Evolutionary conservation across 2,888 invertebrate genomes (phyloP), one percentile per base, ranked within the genome.

Genomic region (Melipona bicolor): DNA sequence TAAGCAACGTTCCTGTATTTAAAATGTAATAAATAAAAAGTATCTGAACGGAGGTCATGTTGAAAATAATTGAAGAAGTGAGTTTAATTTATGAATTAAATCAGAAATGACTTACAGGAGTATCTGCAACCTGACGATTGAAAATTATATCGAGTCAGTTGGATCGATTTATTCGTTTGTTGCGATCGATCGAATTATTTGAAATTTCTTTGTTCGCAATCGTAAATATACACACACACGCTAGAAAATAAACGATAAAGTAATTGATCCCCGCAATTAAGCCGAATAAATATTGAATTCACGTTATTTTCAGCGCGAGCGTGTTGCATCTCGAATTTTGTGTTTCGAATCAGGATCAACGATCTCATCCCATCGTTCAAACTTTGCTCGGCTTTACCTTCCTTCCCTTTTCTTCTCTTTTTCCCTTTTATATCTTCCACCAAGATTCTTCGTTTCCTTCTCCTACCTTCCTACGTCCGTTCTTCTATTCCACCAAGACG

Each of bases 311-410:
- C 49, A 79, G 75, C 59, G 67, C 74, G 56, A 81, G 77, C 69
- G 83, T 84, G 83, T 89, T 81, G 81, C 71, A 83, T 83, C 81
- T 65, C 70, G 70, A 75, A 77, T 81, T 85, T 81, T 78, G 9
- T 83, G 77, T 76, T 73, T 36, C 71, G 77, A 59, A 70, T 68
- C 84, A 79, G 72, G 68, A 81, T 73, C 78, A 81, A 87, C 82
- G 79, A 84, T 75, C 84, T 86, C 80, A 71, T 80, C 86, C 84
- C 80, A 82, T 65, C 78, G 86, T 75, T 81, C 79, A 81, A 88
- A 86, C 81, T 85, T 83, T 82, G 75, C 81, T 82, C 84, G 69
- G 74, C 84, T 77, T 84, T 80, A 74, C 80, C 68, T 80, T 69
- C 79, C 68, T 68, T 74, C 77, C 70, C 70, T 73, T 43, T 80